Base-by-base conservation (phyloP, 2,888 invertebrate species). In the Epistrophe eligans region DNA sequence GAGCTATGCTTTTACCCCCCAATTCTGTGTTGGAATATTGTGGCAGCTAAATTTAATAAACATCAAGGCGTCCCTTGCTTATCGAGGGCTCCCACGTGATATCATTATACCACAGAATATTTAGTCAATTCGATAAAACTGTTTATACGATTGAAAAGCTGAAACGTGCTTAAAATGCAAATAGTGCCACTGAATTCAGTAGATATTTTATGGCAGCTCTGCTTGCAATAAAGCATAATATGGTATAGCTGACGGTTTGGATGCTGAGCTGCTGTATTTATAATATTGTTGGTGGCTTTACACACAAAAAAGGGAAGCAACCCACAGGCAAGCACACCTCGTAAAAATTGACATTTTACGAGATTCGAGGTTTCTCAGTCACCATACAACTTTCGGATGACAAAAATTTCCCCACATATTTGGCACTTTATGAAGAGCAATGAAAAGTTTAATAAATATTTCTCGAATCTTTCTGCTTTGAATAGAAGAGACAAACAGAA, bases 111-210 rank as follows among this genome's bases (percentile, higher is more conserved):
- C 28, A 50, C 35, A 43, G 38, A 58, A 32, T 60, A 40, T 17
- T 60, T 40, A 79, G 76, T 58, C 58, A 58, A 58, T 80, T 66
- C 71, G 77, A 73, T 85, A 19, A 72, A 70, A 81, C 55, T 50
- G 73, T 81, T 81, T 81, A 81, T 77, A 48, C 77, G 72, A 81
- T 85, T 81, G 81, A 84, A 84, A 81, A 66, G 43, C 32, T 38
- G 57, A 52, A 43, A 84, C 84, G 84, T 80, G 84, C 76, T 72
- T 71, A 66, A 80, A 80, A 84, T 84, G 62, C 62, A 64, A 84
- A 84, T 45, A 60, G 28, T 19, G 0, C 15, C 48, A 45, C 52
- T 72, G n/a, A 73, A 55, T 62, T 55, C 40, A 70, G 62, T 24
- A 13, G 8, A 35, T 52, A 79, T 45, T 79, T 73, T 70, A 67